Evolutionary conservation across 2,888 invertebrate species (phyloP), one percentile per base, ranked within the genome.

Genomic region (Macropis europaea): DNA sequence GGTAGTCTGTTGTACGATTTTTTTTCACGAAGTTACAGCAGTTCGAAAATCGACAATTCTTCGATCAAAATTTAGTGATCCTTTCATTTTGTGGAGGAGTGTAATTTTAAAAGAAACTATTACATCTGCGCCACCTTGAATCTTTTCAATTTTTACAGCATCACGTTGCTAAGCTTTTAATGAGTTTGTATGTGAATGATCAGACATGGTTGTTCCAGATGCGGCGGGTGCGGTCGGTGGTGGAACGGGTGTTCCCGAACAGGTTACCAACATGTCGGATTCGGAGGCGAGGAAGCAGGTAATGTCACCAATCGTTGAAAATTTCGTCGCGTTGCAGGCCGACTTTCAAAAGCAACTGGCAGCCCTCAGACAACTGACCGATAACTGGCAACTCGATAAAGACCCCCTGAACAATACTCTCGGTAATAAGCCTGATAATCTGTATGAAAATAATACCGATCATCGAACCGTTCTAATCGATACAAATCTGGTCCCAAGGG

Each of bases 201-300:
- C 40, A 5, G 22, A 17, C 11, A 1, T 13, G 3, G 24, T 57
- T 24, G 32, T 71, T 62, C 32, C 53, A 88, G 88, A 87, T 83
- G 84, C 81, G 81, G 82, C 82, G 48, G 79, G 79, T 78, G 78
- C 81, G 79, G 81, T 82, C 78, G 83, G 83, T 81, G 85, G 79
- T 80, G 78, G 68, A 71, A 70, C 76, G 77, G 80, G 69, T 77
- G 78, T 81, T 75, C 60, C 68, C 68, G 84, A 81, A 87, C 81
- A 85, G 81, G 74, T 75, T 76, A 50, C 79, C 63, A 86, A 84
- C 73, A 79, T 73, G 64, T 74, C 68, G 79, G 83, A 87, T 79
- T 72, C 77, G 61, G 90, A 89, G 78, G 85, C 85, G 63, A 82
- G 76, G 83, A 89, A 88, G 86, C 90, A 90, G 90, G 90, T 90